phyloP scores from a whole-genome alignment of 2,797 vertebrate genomes.

The Vireo griseus region DNA sequence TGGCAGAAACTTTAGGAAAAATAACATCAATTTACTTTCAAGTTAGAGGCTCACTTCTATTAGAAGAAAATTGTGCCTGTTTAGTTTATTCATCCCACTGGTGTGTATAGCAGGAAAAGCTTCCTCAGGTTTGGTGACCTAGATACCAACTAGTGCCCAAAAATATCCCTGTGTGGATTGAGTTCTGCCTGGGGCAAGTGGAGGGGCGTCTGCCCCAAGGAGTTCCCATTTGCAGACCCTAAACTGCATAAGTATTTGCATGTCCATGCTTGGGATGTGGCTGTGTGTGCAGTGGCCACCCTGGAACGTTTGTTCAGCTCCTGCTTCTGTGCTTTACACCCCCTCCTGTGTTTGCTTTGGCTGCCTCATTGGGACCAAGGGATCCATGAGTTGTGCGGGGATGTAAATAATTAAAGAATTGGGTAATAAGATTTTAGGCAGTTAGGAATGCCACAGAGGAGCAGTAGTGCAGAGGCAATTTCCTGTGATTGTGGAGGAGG shows the following conservation, averaged over 20 bases:
- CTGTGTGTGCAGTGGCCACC: fast-evolving
- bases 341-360: not conserved
- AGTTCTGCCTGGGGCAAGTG: fast-evolving
- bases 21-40: not conserved
- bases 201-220: not conserved
- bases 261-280: fast-evolving
- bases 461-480: not conserved
- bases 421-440: not conserved
- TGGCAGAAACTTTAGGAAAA: not conserved
- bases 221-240: fast-evolving
- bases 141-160: fast-evolving
- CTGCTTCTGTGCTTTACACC: not conserved
- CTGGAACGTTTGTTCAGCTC: not conserved
- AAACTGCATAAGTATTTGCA: fast-evolving
- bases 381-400: not conserved
- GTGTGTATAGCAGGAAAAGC: not conserved
- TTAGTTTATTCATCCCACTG: not conserved
- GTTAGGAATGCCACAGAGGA: not conserved
- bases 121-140: not conserved
- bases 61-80: not conserved
- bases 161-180: not conserved
- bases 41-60: not conserved
- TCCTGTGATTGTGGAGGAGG: not conserved
- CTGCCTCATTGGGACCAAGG: fast-evolving
- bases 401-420: not conserved